A percentile compares a stretch with the other conserved stretches of the same genome.
These are phyloP conservation scores for Dicycla oo DNA, from an alignment of 2,888 invertebrate species.

Conservation along the genomic window DNA sequence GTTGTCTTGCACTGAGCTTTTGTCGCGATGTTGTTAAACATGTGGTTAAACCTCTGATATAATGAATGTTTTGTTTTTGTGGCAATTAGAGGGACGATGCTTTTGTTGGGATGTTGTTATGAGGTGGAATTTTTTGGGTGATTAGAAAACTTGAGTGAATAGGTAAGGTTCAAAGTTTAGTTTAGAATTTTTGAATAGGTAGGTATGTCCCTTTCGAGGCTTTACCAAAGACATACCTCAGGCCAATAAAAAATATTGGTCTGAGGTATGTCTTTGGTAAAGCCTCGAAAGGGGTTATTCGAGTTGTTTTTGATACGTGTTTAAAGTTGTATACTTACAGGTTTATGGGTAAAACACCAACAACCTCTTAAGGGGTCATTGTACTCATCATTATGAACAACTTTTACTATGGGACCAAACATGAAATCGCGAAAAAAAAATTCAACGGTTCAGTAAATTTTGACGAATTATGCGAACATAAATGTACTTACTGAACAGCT, in stretches of 20 bases:
- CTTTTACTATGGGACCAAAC: too few species aligned
- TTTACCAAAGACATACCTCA: too few species aligned
- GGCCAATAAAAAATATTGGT: too few species aligned
- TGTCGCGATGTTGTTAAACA: constrained; percentile 62
- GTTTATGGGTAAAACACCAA: too few species aligned
- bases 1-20: constrained; percentile 70
- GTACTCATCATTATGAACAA: too few species aligned
- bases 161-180: constrained; percentile 10
- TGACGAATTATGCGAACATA: too few species aligned
- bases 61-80: constrained; percentile 62
- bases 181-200: background rate
- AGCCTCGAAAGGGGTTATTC: background rate
- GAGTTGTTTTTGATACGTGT: background rate
- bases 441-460: too few species aligned
- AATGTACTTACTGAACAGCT: too few species aligned
- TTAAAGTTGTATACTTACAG: too few species aligned
- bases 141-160: background rate
- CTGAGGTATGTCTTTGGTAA: background rate
- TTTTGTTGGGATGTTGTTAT: constrained; percentile 31
- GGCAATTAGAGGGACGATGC: constrained; percentile 39
- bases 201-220: too few species aligned
- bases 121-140: constrained; percentile 34
- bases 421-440: too few species aligned
- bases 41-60: constrained; percentile 52
- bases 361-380: too few species aligned